Evolutionary conservation across 1,140 invertebrate species (phyloP).

Genomic region (Asbolus verrucosus): DNA sequence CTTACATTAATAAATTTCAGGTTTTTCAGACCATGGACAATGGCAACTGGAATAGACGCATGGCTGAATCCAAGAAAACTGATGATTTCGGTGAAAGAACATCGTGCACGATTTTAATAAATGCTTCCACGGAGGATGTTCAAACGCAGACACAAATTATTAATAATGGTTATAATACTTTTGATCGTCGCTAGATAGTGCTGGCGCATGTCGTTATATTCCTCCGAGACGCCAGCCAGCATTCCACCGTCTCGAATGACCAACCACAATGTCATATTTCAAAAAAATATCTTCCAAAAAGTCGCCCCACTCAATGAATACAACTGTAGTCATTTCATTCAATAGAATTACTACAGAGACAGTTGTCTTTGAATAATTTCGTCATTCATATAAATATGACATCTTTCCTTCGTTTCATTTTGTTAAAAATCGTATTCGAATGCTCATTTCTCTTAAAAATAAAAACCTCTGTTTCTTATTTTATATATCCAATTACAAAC

Average conservation of each 20-base stretch:
- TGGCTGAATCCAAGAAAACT: no score
- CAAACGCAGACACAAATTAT: constrained; percentile 32
- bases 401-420: no score
- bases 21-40: no score
- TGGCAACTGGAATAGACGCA: no score
- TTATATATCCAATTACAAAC: constrained; percentile 21
- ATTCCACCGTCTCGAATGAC: constrained; percentile 50
- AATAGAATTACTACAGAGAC: constrained; percentile 32
- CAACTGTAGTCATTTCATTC: constrained; percentile 42
- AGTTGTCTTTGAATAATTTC: constrained; percentile 20
- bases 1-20: no score
- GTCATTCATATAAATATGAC: constrained; percentile 43
- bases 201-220: constrained; percentile 45
- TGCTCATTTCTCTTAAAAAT: no score
- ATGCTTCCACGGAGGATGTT: constrained; percentile 21
- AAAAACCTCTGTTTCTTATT: no score
- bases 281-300: constrained; percentile 46
- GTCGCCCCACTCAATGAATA: constrained; percentile 49
- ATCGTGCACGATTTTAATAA: constrained; percentile 9
- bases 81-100: constrained; percentile 6
- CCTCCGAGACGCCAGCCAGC: constrained; percentile 51
- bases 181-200: constrained; percentile 43
- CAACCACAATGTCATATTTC: constrained; percentile 52
- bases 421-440: no score
- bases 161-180: constrained; percentile 34